A percentile compares a stretch with the other conserved stretches of the same genome.
phyloP scores from a whole-genome alignment of 2,888 invertebrate species.

The Epsilonema sp. region DNA sequence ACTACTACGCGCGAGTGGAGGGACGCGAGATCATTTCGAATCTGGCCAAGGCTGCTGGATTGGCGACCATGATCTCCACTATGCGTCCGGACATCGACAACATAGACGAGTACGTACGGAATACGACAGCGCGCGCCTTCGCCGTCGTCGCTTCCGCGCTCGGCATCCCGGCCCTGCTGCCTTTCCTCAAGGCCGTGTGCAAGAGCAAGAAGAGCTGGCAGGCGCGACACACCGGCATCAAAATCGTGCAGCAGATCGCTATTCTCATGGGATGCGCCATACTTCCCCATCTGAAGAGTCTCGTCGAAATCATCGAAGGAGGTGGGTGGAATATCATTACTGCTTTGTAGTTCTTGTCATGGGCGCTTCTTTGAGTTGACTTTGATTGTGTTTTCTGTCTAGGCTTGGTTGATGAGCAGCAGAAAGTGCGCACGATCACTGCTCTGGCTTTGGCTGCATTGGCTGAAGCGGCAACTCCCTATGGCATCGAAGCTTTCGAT shows the following conservation, averaged over 20 bases:
- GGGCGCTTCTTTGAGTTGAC: background rate
- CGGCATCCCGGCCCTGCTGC: conserved; percentile 86
- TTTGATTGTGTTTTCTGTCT: conserved; percentile 1
- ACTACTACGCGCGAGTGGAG: conserved; percentile 98
- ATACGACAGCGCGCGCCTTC: conserved; percentile 96
- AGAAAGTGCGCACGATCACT: conserved; percentile 95
- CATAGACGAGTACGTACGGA: conserved; percentile 64
- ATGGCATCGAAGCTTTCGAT: conserved; percentile 99
- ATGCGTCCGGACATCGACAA: conserved; percentile 99
- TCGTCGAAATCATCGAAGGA: conserved; percentile 98
- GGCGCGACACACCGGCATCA: conserved; percentile 88
- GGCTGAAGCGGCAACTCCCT: conserved; percentile 96
- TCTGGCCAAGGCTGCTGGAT: conserved; percentile 90
- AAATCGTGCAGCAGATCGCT: conserved; percentile 98
- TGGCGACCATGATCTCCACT: conserved; percentile 99
- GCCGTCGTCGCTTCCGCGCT: conserved; percentile 98
- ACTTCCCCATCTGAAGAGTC: conserved; percentile 81
- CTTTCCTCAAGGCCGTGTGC: conserved; percentile 95
- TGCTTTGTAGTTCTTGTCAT: background rate
- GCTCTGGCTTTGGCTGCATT: conserved; percentile 91
- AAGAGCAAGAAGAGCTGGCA: conserved; percentile 99
- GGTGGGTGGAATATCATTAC: conserved; percentile 39
- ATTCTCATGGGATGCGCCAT: conserved; percentile 99
- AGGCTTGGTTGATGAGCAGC: conserved; percentile 90
- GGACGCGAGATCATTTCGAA: conserved; percentile 98